Conservation (phyloP, 2,113 vertebrate species). For the Brachionichthys hirsutus region DNA sequence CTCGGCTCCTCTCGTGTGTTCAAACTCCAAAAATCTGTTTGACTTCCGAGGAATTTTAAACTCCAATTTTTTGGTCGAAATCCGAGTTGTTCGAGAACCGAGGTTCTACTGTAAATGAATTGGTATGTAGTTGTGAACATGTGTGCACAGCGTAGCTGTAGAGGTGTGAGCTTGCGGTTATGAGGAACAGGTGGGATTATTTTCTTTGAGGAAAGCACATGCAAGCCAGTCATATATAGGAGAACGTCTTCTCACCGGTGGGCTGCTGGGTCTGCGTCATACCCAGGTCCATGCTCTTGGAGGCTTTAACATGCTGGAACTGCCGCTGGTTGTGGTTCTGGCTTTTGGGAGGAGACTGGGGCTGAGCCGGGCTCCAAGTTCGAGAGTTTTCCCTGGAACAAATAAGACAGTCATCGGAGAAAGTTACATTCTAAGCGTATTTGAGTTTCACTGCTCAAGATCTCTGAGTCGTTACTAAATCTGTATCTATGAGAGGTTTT, state of each 20-base stretch:
- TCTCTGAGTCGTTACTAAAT: no score
- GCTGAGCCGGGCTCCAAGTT: slow-evolving; percentile 35
- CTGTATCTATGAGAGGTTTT: no score
- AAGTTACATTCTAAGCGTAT: no score
- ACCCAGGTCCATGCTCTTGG: slow-evolving; percentile 98
- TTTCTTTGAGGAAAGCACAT: slow-evolving; percentile 9
- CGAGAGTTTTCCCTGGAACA: slow-evolving; percentile 46
- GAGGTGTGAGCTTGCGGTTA: slow-evolving; percentile 17
- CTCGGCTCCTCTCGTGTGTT: no score
- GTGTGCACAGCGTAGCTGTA: not conserved
- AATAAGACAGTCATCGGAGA: not conserved
- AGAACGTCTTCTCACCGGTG: slow-evolving; percentile 60
- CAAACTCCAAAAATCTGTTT: no score
- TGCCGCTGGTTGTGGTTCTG: slow-evolving; percentile 71
- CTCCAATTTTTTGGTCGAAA: no score
- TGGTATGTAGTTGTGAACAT: not conserved
- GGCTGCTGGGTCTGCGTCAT: slow-evolving; percentile 74
- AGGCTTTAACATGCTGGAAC: slow-evolving; percentile 89
- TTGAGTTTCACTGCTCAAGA: no score
- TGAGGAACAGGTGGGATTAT: slow-evolving; percentile 6
- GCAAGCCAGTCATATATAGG: slow-evolving; percentile 40
- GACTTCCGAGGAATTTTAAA: no score
- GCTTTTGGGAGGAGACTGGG: slow-evolving; percentile 41
- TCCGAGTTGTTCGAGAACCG: no score
- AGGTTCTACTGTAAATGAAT: not conserved